These are phyloP conservation scores for Megaustenia siamemsis DNA, from an alignment of 2,888 invertebrate genomes.

Conservation along the genomic window DNA sequence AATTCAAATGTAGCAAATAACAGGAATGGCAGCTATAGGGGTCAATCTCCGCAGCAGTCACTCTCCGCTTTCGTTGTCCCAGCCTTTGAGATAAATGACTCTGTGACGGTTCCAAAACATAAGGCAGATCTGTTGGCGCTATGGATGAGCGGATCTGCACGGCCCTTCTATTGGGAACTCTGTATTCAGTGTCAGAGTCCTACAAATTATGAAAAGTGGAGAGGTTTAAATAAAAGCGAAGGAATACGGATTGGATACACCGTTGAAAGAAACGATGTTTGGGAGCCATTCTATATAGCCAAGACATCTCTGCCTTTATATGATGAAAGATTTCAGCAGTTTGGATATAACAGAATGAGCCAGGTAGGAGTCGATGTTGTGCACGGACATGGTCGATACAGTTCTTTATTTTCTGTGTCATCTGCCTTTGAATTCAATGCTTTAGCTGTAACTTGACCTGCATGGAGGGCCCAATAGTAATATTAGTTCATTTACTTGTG, in stretches of 20 bases:
- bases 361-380: conserved; percentile 79
- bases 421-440: too few species aligned
- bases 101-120: conserved; percentile 75
- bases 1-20: neutral
- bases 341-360: conserved; percentile 83
- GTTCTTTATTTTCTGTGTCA: too few species aligned
- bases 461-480: too few species aligned
- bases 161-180: conserved; percentile 82
- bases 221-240: conserved; percentile 62
- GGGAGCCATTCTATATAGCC: conserved; percentile 83
- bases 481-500: too few species aligned
- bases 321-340: conserved; percentile 83
- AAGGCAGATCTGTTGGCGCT: conserved; percentile 80
- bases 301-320: conserved; percentile 81
- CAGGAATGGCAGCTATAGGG: neutral
- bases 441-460: too few species aligned
- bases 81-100: conserved; percentile 81
- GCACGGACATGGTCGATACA: neutral
- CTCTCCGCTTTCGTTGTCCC: conserved; percentile 82
- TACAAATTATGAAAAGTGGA: conserved; percentile 83
- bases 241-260: conserved; percentile 80
- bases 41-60: neutral
- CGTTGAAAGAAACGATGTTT: conserved; percentile 82
- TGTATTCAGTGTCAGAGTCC: conserved; percentile 83
- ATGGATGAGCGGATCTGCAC: conserved; percentile 78